phyloP scores from a whole-genome alignment of 2,888 invertebrate species.

The Dorcus parallelipipedus region DNA sequence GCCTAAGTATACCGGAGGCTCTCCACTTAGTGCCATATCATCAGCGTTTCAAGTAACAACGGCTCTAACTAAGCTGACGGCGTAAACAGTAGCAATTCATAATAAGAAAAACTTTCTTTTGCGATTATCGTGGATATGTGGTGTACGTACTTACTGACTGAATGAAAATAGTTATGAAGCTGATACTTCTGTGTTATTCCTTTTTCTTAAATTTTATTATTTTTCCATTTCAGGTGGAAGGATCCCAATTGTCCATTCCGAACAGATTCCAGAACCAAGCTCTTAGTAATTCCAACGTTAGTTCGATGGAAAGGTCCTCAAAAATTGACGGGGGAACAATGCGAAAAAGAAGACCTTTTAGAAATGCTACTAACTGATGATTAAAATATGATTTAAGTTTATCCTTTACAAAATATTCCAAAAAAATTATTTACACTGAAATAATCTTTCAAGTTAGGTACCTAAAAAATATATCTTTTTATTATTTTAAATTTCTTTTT shows the following conservation, averaged over 20 bases:
- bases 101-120: too few relatives aligned
- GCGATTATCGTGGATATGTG: too few relatives aligned
- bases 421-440: background rate
- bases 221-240: conserved; percentile 69
- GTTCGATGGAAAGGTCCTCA: conserved; percentile 75
- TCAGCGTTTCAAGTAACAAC: too few relatives aligned
- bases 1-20: too few relatives aligned
- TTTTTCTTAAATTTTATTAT: conserved; percentile 4
- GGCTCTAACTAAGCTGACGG: too few relatives aligned
- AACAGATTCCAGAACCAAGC: conserved; percentile 65
- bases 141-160: background rate
- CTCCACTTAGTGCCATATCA: too few relatives aligned
- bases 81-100: too few relatives aligned
- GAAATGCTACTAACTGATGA: conserved; percentile 68
- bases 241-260: conserved; percentile 77
- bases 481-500: background rate
- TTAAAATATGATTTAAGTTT: conserved; percentile 1
- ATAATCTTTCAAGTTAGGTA: background rate
- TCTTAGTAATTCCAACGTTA: conserved; percentile 81
- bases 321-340: conserved; percentile 75
- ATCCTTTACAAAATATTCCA: background rate
- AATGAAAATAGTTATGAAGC: too few relatives aligned
- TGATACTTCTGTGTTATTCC: background rate
- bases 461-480: background rate
- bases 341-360: conserved; percentile 68